Conservation (phyloP, 2,113 vertebrate genomes). For the Brachionichthys hirsutus region DNA sequence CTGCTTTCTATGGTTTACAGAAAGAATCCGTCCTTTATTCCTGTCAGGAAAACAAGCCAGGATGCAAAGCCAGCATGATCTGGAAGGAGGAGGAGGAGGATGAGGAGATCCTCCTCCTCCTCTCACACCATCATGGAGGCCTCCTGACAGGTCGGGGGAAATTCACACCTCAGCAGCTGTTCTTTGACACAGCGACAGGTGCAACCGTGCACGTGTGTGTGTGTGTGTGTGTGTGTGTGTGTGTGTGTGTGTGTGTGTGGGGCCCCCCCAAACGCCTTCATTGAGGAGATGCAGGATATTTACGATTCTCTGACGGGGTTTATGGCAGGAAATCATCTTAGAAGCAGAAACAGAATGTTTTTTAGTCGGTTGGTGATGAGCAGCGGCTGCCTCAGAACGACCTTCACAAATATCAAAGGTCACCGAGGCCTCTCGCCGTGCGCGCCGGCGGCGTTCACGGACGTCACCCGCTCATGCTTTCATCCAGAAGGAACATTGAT, state of each 20-base stretch:
- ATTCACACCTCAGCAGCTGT: slow-evolving; percentile 57
- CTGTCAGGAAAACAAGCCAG: too few relatives aligned
- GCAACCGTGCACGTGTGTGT: slow-evolving; percentile 10
- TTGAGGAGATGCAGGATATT: neutral
- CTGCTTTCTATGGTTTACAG: too few relatives aligned
- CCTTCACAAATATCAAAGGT: slow-evolving; percentile 11
- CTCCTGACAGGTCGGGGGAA: slow-evolving; percentile 51
- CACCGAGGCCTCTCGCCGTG: neutral
- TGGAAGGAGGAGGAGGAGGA: too few relatives aligned
- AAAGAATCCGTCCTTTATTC: too few relatives aligned
- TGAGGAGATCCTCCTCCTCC: too few relatives aligned
- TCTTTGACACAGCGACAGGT: slow-evolving; percentile 57
- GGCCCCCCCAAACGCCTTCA: neutral
- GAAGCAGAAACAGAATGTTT: too few relatives aligned
- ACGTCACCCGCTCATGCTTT: too few relatives aligned
- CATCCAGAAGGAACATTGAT: too few relatives aligned
- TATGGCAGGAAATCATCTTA: neutral
- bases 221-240: slow-evolving; percentile 6
- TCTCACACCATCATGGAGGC: too few relatives aligned
- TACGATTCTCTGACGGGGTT: neutral
- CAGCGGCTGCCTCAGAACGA: neutral
- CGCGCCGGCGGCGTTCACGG: neutral
- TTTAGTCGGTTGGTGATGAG: neutral
- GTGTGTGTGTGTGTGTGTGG: neutral
- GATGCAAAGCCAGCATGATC: too few relatives aligned